Percentiles rank a stretch among this genome's conserved stretches.
Conservation (phyloP, 2,113 vertebrate species). For the Marmota monax region DNA sequence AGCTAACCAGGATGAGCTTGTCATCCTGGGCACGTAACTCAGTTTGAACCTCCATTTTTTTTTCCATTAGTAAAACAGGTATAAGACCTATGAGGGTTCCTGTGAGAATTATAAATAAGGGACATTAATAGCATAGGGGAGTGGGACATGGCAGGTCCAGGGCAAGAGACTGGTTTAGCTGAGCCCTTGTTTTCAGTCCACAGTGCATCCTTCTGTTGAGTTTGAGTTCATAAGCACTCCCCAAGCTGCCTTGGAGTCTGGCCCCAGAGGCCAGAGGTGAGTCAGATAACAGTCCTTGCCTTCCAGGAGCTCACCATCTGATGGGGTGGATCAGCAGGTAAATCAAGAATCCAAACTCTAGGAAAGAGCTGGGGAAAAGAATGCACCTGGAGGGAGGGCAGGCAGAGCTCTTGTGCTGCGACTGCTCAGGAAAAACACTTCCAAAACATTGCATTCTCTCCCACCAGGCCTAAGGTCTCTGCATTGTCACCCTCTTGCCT, state of each 20-base stretch:
- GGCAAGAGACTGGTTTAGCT: not conserved
- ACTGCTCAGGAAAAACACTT: not conserved
- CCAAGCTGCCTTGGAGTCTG: not conserved
- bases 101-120: not conserved
- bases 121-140: fast-evolving
- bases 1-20: not conserved
- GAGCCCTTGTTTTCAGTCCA: not conserved
- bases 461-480: not conserved
- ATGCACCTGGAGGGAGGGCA: not conserved
- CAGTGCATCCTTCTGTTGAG: not conserved
- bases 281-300: not conserved
- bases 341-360: not conserved
- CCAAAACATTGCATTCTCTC: not conserved
- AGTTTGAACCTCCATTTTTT: not conserved
- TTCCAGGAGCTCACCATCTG: not conserved
- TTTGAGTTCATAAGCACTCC: not conserved
- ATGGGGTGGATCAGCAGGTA: not conserved
- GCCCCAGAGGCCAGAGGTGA: not conserved
- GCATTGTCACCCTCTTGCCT: not conserved
- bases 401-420: not conserved
- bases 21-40: not conserved
- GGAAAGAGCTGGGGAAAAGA: not conserved
- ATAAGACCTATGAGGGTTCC: not conserved
- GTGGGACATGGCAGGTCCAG: not conserved
- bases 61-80: constrained; percentile 7